phyloP scores from a whole-genome alignment of 1,140 invertebrate species.

The Cherax quadricarinatus region DNA sequence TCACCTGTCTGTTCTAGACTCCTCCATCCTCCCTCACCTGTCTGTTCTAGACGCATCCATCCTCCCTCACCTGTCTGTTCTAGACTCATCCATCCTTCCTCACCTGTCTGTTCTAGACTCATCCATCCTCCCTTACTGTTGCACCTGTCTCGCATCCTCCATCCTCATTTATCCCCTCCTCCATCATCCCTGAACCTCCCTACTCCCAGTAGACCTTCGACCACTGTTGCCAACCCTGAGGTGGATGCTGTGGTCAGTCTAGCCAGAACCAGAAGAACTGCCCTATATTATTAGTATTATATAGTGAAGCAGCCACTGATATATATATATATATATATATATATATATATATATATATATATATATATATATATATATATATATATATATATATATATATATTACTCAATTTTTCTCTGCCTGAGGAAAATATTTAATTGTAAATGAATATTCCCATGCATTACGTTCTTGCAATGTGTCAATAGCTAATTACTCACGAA shows the following conservation, averaged over 20 bases:
- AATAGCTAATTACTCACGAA: background rate
- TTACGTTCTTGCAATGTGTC: background rate
- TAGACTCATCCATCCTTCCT: no score
- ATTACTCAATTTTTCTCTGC: background rate
- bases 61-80: no score
- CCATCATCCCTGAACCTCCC: background rate
- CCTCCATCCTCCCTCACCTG: no score
- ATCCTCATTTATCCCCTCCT: background rate
- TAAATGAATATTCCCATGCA: conserved; percentile 15
- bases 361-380: background rate
- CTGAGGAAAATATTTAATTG: background rate
- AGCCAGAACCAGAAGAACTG: background rate
- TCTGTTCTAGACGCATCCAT: no score
- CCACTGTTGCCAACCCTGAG: conserved; percentile 1
- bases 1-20: no score
- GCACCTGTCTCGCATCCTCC: no score
- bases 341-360: conserved; percentile 19
- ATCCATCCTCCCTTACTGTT: no score
- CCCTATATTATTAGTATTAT: background rate
- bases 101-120: no score
- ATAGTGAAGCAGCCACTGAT: background rate
- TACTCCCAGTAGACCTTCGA: background rate
- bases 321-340: conserved; percentile 7
- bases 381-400: no score
- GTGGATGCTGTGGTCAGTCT: background rate